Conservation (phyloP, 2,113 vertebrate species). For the Gorilla gorilla region DNA sequence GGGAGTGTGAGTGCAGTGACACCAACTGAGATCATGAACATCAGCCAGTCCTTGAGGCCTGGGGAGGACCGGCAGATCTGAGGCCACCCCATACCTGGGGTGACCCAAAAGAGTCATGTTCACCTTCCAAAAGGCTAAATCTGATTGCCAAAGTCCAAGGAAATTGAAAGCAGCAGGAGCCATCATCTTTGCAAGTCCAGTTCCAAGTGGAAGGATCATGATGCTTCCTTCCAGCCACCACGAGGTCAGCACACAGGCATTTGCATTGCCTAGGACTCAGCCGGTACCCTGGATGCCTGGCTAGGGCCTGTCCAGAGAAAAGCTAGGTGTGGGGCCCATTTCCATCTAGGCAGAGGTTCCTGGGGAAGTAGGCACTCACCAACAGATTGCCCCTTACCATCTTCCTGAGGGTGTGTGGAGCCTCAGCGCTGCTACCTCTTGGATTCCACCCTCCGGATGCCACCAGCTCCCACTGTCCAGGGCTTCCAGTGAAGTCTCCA, state of each 20-base stretch:
- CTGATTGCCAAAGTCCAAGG: background rate
- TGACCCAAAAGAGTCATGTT: background rate
- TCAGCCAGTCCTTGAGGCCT: too few relatives aligned
- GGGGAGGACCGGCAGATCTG: background rate
- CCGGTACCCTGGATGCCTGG: too few relatives aligned
- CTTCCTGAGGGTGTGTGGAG: fast-evolving
- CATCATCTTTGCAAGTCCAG: background rate
- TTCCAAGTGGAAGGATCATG: background rate
- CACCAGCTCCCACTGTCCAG: too few relatives aligned
- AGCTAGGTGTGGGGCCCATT: fast-evolving
- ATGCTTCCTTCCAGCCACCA: too few relatives aligned
- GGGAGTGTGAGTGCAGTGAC: too few relatives aligned
- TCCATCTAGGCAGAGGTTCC: background rate
- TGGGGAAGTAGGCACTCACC: background rate
- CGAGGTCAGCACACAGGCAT: background rate
- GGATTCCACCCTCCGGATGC: too few relatives aligned
- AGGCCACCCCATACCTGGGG: background rate
- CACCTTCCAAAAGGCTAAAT: background rate
- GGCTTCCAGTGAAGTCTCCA: background rate
- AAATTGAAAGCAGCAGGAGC: background rate
- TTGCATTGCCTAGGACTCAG: background rate
- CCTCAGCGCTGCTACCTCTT: too few relatives aligned
- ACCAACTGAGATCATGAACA: fast-evolving
- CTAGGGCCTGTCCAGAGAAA: too few relatives aligned
- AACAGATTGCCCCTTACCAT: background rate